Base-by-base conservation (phyloP, 2,888 invertebrate species). In the Scelioninae gen. 1 region DNA sequence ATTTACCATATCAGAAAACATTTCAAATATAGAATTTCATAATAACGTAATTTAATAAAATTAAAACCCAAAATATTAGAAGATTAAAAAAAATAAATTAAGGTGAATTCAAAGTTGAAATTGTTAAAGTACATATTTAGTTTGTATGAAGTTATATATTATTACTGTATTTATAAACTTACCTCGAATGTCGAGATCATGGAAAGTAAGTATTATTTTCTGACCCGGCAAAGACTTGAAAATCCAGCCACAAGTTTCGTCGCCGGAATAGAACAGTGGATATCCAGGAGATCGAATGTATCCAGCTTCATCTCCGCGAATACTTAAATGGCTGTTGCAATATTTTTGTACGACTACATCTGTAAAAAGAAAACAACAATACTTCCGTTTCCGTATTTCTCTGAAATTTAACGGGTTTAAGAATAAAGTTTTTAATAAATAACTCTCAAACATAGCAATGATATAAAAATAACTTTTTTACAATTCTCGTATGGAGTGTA, bases 181-280 rank as follows among this genome's bases (percentile, higher is more conserved):
- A 96, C 96, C 94, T 90, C 95, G 94, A 87, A 96, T 93, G 80
- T 95, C 95, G 83, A 96, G 93, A 91, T 96, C 96, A 86, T 96
- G 92, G 38, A 96, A 92, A 0, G 95, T 94, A 62, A 96, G 90
- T 84, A 94, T 93, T 69, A 96, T 94, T 87, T 93, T 93, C 89
- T 96, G 95, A 76, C 95, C 94, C 0, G 93, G 93, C 55, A 94
- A 93, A 0, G 95, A 95, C 53, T 92, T 92, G 71, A 96, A 93
- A 79, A 93, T 93, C 96, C 96, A 96, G 45, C 94, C 93, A 90
- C 96, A 96, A 85, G 94, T 91, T 89, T 90, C 91, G 45, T 94
- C 94, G 0, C 95, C 96, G 11, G 95, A 93, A 89, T 96, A 96
- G 92, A 94, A 96, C 86, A 95, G 94, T 0, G 96, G 96, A 91